Evolutionary conservation across 2,888 invertebrate species (phyloP).

Genomic region (Andrena chrysosceles): DNA sequence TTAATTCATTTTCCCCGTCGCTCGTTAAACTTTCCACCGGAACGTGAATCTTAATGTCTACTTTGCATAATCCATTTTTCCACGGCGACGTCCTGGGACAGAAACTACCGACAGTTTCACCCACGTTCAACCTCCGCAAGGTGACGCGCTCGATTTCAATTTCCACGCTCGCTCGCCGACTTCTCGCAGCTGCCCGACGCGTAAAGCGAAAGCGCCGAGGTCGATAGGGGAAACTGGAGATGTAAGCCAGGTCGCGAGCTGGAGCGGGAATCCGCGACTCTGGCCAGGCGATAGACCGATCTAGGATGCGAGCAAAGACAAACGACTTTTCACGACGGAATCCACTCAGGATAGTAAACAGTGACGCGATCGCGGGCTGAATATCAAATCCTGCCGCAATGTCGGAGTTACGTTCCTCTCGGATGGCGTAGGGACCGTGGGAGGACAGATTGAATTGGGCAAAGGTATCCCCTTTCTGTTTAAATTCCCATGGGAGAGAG

Average conservation of each 20-base stretch:
- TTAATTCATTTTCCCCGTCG: constrained; percentile 15
- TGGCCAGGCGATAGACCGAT: background rate
- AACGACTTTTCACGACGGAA: constrained; percentile 38
- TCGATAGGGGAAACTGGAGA: constrained; percentile 12
- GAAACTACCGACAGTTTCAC: background rate
- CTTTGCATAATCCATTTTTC: constrained; percentile 52
- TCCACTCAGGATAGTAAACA: constrained; percentile 47
- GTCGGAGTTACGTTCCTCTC: background rate
- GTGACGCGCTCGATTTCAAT: constrained; percentile 33
- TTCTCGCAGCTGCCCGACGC: background rate
- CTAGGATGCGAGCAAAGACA: background rate
- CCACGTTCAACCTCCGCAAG: background rate
- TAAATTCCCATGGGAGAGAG: background rate
- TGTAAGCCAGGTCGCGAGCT: constrained; percentile 37
- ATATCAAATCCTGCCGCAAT: constrained; percentile 23
- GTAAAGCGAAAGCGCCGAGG: constrained; percentile 14
- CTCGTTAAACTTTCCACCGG: constrained; percentile 17
- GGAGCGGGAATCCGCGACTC: constrained; percentile 3
- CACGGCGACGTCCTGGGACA: background rate
- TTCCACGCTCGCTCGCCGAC: constrained; percentile 4
- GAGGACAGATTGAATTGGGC: background rate
- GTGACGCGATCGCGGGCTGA: constrained; percentile 33
- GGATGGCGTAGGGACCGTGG: background rate
- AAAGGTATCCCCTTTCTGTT: background rate
- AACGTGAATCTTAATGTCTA: constrained; percentile 48